phyloP scores from a whole-genome alignment of 2,797 vertebrate species.

The Gymnocypris eckloni region DNA sequence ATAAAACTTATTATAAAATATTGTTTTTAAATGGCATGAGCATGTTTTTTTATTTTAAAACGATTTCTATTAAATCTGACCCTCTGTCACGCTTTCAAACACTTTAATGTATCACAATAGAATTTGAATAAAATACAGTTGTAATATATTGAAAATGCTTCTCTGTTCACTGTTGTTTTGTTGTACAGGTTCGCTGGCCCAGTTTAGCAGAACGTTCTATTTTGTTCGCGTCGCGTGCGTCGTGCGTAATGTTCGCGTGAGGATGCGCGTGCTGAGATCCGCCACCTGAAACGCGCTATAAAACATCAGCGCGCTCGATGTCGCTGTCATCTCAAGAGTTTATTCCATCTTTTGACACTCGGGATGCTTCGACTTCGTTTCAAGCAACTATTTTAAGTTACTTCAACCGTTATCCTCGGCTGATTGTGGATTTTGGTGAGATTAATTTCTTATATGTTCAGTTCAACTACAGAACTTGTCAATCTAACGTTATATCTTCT shows the following conservation, averaged over 20 bases:
- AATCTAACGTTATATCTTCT: background rate
- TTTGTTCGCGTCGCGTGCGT: background rate
- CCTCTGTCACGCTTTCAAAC: too few species aligned
- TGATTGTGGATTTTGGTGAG: slow-evolving; percentile 24
- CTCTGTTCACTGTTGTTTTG: background rate
- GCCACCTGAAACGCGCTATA: slow-evolving; percentile 63
- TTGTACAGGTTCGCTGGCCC: background rate
- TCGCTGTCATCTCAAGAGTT: background rate
- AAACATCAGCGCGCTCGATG: slow-evolving; percentile 31
- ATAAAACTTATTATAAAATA: background rate
- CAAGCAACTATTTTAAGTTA: background rate
- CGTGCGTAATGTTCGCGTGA: slow-evolving; percentile 14
- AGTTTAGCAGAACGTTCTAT: background rate
- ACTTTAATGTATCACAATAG: too few species aligned
- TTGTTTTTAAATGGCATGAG: background rate
- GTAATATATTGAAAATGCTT: background rate
- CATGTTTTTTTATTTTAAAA: background rate
- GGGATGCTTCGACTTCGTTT: background rate
- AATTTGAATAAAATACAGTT: background rate
- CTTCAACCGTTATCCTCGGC: background rate
- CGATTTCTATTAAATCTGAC: background rate
- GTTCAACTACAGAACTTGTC: background rate
- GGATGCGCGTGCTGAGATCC: slow-evolving; percentile 53
- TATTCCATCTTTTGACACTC: background rate
- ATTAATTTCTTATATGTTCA: background rate